Evolutionary conservation across 35 echinoderm and acorn worm species (phyloP).

Genomic region (Chiridota heheva): DNA sequence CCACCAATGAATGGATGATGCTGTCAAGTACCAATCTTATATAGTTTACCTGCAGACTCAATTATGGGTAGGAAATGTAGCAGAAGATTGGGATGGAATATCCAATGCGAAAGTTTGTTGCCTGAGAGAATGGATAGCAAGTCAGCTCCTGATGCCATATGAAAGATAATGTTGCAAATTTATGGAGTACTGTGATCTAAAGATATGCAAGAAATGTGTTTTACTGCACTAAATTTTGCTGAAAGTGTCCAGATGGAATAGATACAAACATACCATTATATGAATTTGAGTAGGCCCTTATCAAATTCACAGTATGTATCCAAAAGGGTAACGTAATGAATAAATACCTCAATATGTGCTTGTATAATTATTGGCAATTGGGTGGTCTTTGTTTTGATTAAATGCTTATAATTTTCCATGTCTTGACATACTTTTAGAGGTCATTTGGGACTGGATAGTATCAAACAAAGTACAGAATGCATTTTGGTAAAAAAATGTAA

Average conservation of each 20-base stretch:
- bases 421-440: too few relatives aligned
- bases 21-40: slow-evolving; percentile 39
- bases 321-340: too few relatives aligned
- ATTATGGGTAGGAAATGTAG: slow-evolving; percentile 26
- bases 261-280: slow-evolving; percentile 14
- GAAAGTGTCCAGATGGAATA: slow-evolving; percentile 9
- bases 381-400: too few relatives aligned
- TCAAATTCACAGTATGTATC: too few relatives aligned
- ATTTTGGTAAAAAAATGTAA: too few relatives aligned
- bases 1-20: slow-evolving; percentile 41
- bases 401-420: too few relatives aligned
- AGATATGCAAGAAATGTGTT: not conserved
- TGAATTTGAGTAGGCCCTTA: too few relatives aligned
- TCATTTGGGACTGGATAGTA: too few relatives aligned
- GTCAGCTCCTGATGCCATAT: slow-evolving; percentile 32
- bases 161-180: slow-evolving; percentile 24
- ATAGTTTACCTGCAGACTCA: slow-evolving; percentile 25
- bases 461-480: too few relatives aligned
- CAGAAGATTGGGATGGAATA: slow-evolving; percentile 44
- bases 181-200: slow-evolving; percentile 22
- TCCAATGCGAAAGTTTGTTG: slow-evolving; percentile 8
- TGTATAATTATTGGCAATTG: too few relatives aligned
- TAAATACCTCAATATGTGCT: too few relatives aligned
- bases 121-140: slow-evolving; percentile 18
- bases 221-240: slow-evolving; percentile 2